Base-by-base conservation (phyloP, 2,797 vertebrate species). In the Myripristis murdjan region DNA sequence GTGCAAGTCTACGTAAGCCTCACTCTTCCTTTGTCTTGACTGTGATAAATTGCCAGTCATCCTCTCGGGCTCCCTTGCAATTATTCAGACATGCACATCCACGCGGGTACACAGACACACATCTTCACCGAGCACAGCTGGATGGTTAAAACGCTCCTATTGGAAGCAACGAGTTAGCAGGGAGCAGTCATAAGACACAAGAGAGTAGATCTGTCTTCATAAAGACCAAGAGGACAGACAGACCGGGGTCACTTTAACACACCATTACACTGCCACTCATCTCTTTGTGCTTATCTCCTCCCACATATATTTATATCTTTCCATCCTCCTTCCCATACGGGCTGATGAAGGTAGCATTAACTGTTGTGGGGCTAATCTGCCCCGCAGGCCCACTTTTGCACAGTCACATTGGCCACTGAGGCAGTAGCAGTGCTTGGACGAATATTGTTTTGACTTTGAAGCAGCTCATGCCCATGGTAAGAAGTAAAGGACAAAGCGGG, bases 231-330 rank as follows among this genome's bases (percentile, higher is more conserved):
- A 73, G 58, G 59, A 74, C 63, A 44, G 59, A 47, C 53, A 47
- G 55, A 64, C 43, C 0, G 44, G 65, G 70, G 77, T 70, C 73
- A 77, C 66, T 79, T 81, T 77, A 75, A 70, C 78, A 79, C 9
- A 2, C 70, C 81, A 65, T 81, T 75, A 68, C 63, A 41, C 66
- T 18, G 24, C 44, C 54, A 10, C 65, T 74, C 74, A 56, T 69
- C 63, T 71, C 66, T 58, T 43, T 48, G 23, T 15, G 48, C 48
- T 46, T 20, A 26, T 54, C 24, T 26, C 28, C 62, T 44, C 28
- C 58, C 11, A 31, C 26, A 28, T 23, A 5, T 39, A n/a, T 58
- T 71, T 54, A 16, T 23, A 47, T 15, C 18, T 28, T 41, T 64
- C 59, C 33, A 18, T 70, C 26, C 48, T 53, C 23, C 47, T 23